phyloP scores from a whole-genome alignment of 2,888 invertebrate genomes.

The Darwinula stevensoni region DNA sequence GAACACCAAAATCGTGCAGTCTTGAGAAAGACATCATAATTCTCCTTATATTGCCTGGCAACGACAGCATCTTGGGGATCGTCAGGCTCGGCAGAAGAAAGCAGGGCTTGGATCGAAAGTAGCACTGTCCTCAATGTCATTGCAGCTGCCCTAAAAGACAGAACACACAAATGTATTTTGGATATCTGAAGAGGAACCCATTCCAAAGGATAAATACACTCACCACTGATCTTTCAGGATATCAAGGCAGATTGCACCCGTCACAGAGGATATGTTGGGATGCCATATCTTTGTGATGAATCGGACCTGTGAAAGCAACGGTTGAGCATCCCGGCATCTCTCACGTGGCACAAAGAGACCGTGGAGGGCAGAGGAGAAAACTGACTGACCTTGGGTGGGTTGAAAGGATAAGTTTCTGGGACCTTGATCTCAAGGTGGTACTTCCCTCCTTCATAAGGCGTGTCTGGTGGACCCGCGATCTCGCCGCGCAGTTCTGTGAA shows the following conservation, averaged over 20 bases:
- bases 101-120: constrained; percentile 70
- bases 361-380: constrained; percentile 9
- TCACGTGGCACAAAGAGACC: constrained; percentile 5
- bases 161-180: not conserved
- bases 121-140: constrained; percentile 88
- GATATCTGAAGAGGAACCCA: not conserved
- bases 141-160: constrained; percentile 59
- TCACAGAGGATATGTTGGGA: constrained; percentile 96
- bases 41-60: constrained; percentile 20
- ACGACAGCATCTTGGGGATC: constrained; percentile 22
- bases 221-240: constrained; percentile 86
- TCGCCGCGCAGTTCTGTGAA: constrained; percentile 75
- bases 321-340: constrained; percentile 3
- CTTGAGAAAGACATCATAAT: constrained; percentile 16
- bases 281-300: constrained; percentile 98
- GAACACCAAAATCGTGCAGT: constrained; percentile 22
- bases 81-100: constrained; percentile 22
- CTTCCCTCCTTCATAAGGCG: constrained; percentile 87
- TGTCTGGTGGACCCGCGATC: constrained; percentile 93
- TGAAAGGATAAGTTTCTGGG: constrained; percentile 96
- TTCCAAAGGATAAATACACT: constrained; percentile 9
- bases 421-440: constrained; percentile 87
- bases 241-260: constrained; percentile 91
- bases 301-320: constrained; percentile 34
- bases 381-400: constrained; percentile 69